Base-by-base conservation (phyloP, 2,113 vertebrate species). In the Tragelaphus buxtoni region DNA sequence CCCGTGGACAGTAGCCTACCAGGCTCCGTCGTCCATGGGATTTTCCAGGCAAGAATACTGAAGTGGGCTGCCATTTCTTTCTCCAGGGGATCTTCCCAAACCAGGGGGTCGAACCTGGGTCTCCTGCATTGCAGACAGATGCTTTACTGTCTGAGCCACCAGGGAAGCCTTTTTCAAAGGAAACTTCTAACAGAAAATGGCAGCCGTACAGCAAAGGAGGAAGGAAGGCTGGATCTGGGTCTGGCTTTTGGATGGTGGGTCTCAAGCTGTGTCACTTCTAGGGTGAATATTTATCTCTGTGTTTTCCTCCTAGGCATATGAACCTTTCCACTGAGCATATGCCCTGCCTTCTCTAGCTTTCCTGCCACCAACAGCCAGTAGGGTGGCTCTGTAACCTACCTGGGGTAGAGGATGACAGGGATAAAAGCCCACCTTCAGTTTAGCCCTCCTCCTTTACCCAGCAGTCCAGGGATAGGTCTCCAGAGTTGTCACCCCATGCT, bases 341-440 rank as follows among this genome's bases (percentile, higher is more conserved):
- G 97, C 26, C 99, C 91, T 0, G 98, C 98, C 0, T 98, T 97
- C 4, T 98, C 95, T 3, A 98, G 97, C 12, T 93, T 97, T 26
- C 85, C 97, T 14, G 98, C 98, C 56, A 98, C 61, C 42, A 98
- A 94, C 81, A 99, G 92, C 99, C 99, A 98, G 5, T 98, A 98
- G 2, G 99, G 98, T 0, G 98, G 98, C 97, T 99, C 99, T 0
- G 98, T 83, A 81, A 95, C 98, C 98, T 98, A 98, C 98, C 98
- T 98, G 88, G 60, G 74, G 3, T 4, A 9, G 0, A 22, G 45
- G 18, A 53, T 20, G 28, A 55, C 56, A 53, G 22, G 26, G 51
- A 17, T 53, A 4, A 87, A 56, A 83, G 5, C 28, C n/a, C 53
- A 39, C 65, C 26, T 24, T 55, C 5, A 32, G 39, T 32, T 45